Evolutionary conservation across 2,797 vertebrate species (phyloP), one percentile per base, ranked within the genome.

Genomic region (Urophycis tenuis): DNA sequence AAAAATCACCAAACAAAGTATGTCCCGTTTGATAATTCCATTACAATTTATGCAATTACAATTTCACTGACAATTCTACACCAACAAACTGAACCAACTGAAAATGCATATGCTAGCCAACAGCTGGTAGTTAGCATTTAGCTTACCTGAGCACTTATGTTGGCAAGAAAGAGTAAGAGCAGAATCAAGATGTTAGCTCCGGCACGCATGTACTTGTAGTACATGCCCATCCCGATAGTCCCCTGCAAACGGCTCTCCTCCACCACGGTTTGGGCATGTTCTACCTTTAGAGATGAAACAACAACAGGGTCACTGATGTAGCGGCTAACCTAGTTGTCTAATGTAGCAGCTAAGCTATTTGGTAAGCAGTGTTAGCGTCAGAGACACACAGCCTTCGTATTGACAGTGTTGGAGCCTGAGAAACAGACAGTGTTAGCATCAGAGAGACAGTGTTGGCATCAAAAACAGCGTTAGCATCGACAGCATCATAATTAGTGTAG

Each of bases 161-260:
- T 96, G 25, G 96, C 12, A 2, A 95, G 0, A 1, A 95, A 0
- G 3, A 95, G 87, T 1, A 89, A 1, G 25, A 96, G 39, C 85
- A 97, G 85, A 35, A 94, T 6, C 0, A 92, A 4, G 36, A 88
- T 69, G 79, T 86, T 94, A 32, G 94, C 93, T 71, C 96, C 96
- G 0, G 96, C 94, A 8, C 53, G 53, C 78, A 97, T 95, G 86
- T 96, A 96, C 83, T 94, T 96, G 84, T 92, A 92, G 83, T 97
- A 97, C 81, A 94, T 72, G 77, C 87, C 91, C 25, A 96, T 85
- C 81, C 79, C 87, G 75, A 97, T 82, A 82, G 93, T 94, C 82
- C 95, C 95, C 77, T 95, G 93, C 19, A 91, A 93, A 39, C 95
- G 94, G 76, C 79, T 93, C 86, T 97, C 96, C 80, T 96, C 94